These are phyloP conservation scores for Drosophila guanche DNA, from an alignment of 1,140 invertebrate genomes.

Conservation along the genomic window DNA sequence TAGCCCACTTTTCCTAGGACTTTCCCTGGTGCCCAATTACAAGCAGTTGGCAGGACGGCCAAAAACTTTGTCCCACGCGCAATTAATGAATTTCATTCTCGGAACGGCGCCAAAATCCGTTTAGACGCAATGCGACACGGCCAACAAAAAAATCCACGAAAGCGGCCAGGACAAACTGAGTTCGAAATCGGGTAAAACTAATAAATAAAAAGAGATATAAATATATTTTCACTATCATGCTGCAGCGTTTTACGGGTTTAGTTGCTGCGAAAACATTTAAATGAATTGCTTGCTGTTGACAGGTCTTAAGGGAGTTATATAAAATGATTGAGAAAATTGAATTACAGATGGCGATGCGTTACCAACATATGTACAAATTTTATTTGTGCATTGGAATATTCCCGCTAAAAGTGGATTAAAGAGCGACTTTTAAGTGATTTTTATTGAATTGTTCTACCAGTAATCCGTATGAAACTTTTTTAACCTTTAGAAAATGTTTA, in stretches of 20 bases:
- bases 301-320: no score
- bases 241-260: background rate
- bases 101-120: slow-evolving; percentile 59
- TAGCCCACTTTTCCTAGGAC: background rate
- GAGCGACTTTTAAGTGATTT: no score
- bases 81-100: slow-evolving; percentile 66
- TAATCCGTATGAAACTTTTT: no score
- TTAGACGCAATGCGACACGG: slow-evolving; percentile 66
- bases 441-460: no score
- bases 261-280: slow-evolving; percentile 6
- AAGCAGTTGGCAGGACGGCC: slow-evolving; percentile 60
- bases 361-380: no score
- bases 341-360: background rate
- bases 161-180: background rate
- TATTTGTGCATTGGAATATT: no score
- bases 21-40: slow-evolving; percentile 49
- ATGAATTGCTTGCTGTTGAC: background rate
- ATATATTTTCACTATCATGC: slow-evolving; percentile 18
- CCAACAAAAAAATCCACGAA: slow-evolving; percentile 2
- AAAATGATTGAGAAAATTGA: no score
- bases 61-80: slow-evolving; percentile 63
- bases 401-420: no score
- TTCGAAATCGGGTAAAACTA: background rate
- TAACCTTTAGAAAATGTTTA: no score
- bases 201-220: slow-evolving; percentile 25